A percentile compares a stretch with the other conserved stretches of the same genome.
phyloP scores from a whole-genome alignment of 1,140 invertebrate species.

The Vanessa atalanta region DNA sequence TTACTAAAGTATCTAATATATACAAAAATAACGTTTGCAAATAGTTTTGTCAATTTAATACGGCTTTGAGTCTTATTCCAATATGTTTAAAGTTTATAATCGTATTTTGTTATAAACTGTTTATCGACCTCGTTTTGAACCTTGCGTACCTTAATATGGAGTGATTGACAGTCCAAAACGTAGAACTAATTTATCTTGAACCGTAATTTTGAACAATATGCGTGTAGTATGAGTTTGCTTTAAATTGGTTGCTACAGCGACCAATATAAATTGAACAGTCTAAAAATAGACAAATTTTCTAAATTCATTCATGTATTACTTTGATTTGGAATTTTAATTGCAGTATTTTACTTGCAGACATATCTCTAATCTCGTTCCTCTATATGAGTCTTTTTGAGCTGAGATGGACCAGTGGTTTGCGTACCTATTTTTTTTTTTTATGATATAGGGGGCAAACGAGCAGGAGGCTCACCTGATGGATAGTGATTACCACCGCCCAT shows the following conservation, averaged over 20 bases:
- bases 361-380: too few relatives aligned
- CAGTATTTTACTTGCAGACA: too few relatives aligned
- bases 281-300: constrained; percentile 25
- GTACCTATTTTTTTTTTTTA: too few relatives aligned
- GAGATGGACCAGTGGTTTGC: too few relatives aligned
- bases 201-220: background rate
- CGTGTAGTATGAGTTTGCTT: background rate
- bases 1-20: constrained; percentile 15
- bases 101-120: background rate
- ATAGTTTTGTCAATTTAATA: background rate
- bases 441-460: too few relatives aligned
- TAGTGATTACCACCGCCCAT: too few relatives aligned
- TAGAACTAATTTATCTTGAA: constrained; percentile 27
- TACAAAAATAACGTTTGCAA: background rate
- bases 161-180: constrained; percentile 40
- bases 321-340: too few relatives aligned
- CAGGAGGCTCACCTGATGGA: too few relatives aligned
- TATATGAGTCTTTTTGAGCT: too few relatives aligned
- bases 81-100: background rate
- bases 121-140: constrained; percentile 44
- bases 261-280: constrained; percentile 11
- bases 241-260: constrained; percentile 12
- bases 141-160: constrained; percentile 54
- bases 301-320: background rate
- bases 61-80: background rate